phyloP scores from a whole-genome alignment of 2,888 invertebrate species.

The Tiphia femorata region DNA sequence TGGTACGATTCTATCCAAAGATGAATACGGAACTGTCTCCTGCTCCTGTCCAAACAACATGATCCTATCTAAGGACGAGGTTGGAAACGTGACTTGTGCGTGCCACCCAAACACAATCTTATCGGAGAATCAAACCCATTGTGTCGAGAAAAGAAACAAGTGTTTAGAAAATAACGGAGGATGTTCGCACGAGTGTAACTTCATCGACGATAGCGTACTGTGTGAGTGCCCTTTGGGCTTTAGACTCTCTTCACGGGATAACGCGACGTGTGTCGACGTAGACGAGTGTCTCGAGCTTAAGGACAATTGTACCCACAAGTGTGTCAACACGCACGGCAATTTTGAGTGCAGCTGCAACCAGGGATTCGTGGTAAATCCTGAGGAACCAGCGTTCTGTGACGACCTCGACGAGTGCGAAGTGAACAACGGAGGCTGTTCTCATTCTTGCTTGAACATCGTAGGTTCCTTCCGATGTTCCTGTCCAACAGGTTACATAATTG shows the following conservation, averaged over 20 bases:
- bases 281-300: constrained; percentile 64
- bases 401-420: constrained; percentile 68
- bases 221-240: constrained; percentile 74
- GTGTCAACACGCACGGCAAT: constrained; percentile 69
- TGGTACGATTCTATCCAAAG: constrained; percentile 61
- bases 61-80: constrained; percentile 50
- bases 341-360: constrained; percentile 71
- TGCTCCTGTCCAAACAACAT: constrained; percentile 71
- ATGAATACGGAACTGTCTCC: constrained; percentile 67
- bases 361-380: constrained; percentile 63
- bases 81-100: too few species aligned
- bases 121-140: too few species aligned
- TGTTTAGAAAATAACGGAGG: constrained; percentile 68
- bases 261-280: constrained; percentile 64
- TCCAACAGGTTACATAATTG: constrained; percentile 61
- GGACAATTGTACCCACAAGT: constrained; percentile 68
- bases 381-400: constrained; percentile 66
- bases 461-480: constrained; percentile 70
- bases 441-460: constrained; percentile 67
- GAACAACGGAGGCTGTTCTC: constrained; percentile 72
- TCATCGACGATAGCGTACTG: constrained; percentile 47
- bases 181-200: constrained; percentile 69
- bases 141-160: constrained; percentile 71
- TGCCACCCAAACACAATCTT: too few species aligned
- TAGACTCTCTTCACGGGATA: constrained; percentile 64